A percentile compares a stretch with the other conserved stretches of the same genome.
Conservation (phyloP, 2,888 invertebrate species). For the Agelastica alni region DNA sequence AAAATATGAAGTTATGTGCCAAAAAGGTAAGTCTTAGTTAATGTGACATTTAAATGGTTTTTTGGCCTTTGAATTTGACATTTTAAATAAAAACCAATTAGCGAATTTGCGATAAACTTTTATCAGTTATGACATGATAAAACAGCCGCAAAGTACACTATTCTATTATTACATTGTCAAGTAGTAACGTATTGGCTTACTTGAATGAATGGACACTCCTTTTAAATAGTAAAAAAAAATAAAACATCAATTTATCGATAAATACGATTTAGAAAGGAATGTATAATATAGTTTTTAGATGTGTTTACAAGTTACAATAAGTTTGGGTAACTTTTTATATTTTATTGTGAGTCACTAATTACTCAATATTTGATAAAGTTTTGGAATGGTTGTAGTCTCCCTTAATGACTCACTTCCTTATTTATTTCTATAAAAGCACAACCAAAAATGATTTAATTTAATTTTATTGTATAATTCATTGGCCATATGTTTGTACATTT, state of each 20-base stretch:
- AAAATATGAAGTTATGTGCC: constrained; percentile 30
- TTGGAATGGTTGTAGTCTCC: constrained; percentile 26
- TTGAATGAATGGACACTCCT: constrained; percentile 24
- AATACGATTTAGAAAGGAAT: constrained; percentile 20
- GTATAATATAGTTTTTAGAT: no score
- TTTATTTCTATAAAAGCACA: constrained; percentile 26
- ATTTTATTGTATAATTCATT: constrained; percentile 23
- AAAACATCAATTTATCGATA: constrained; percentile 1
- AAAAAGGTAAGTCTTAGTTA: constrained; percentile 32
- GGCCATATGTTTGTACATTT: constrained; percentile 28
- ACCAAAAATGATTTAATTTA: constrained; percentile 22
- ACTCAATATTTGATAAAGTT: constrained; percentile 15
- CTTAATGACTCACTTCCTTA: constrained; percentile 42
- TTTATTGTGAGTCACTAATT: neutral
- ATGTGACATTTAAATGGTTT: constrained; percentile 37
- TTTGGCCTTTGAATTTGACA: constrained; percentile 45
- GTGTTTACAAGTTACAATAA: neutral
- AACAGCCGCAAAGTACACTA: no score
- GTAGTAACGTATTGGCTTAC: no score
- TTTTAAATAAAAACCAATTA: constrained; percentile 38
- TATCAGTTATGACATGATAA: constrained; percentile 16
- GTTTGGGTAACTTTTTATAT: neutral
- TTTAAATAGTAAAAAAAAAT: constrained; percentile 12
- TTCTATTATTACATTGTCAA: no score
- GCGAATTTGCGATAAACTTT: constrained; percentile 19